These are phyloP conservation scores for Calliphora vicina DNA, from an alignment of 1,140 invertebrate species.

Conservation along the genomic window DNA sequence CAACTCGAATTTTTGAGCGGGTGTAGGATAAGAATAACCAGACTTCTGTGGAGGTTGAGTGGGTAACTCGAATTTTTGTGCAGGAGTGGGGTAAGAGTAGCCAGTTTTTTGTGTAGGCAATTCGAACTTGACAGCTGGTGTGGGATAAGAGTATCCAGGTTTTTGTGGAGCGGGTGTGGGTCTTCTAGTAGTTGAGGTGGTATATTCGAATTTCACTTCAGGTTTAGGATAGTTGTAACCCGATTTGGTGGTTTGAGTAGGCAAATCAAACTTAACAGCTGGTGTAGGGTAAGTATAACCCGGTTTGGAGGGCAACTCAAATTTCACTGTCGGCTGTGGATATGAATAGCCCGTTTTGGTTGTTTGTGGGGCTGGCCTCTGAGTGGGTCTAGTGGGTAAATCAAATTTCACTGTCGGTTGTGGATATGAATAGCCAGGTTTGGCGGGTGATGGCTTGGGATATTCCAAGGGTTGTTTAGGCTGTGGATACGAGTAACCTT, in stretches of 20 bases:
- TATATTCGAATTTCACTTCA: constrained; percentile 31
- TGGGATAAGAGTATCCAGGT: constrained; percentile 50
- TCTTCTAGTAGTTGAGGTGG: constrained; percentile 43
- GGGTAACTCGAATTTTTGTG: neutral
- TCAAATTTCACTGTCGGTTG: constrained; percentile 35
- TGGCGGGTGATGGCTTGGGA: constrained; percentile 38
- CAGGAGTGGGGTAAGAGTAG: neutral
- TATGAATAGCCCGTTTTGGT: constrained; percentile 29
- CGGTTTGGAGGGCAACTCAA: neutral
- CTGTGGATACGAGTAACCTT: constrained; percentile 10
- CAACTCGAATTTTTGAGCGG: constrained; percentile 19
- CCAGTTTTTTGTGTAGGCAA: constrained; percentile 38
- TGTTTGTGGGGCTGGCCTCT: constrained; percentile 8
- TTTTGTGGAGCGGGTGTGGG: constrained; percentile 44
- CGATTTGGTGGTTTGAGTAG: constrained; percentile 17
- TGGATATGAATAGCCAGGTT: constrained; percentile 50
- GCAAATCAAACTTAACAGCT: constrained; percentile 14
- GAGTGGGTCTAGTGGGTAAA: neutral
- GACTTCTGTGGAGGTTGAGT: neutral
- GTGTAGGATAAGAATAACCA: constrained; percentile 51
- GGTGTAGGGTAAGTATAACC: constrained; percentile 51
- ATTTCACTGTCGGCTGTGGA: neutral
- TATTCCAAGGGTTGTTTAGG: constrained; percentile 36
- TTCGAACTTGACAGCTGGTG: constrained; percentile 47
- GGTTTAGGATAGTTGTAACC: constrained; percentile 40